Conservation (phyloP, 2,888 invertebrate species). For the Embidobia sp. region DNA sequence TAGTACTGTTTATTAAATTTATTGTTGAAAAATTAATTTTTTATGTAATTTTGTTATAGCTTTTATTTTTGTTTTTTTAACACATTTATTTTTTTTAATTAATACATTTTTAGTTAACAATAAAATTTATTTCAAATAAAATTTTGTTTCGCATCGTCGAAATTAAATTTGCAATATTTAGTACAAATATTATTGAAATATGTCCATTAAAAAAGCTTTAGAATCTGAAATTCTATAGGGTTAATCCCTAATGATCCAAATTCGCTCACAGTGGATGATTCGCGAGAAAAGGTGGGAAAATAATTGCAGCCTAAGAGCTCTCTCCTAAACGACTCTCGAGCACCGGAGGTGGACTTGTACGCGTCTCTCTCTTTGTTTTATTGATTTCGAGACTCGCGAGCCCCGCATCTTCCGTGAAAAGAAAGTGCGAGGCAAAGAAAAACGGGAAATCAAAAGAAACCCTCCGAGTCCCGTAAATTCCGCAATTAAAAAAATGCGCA, state of each 20-base stretch:
- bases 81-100: too few relatives aligned
- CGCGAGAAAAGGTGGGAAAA: slow-evolving; percentile 50
- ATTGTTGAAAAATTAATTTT: too few relatives aligned
- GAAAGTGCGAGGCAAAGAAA: slow-evolving; percentile 16
- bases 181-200: too few relatives aligned
- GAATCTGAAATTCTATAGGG: slow-evolving; percentile 6
- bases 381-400: slow-evolving; percentile 51
- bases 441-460: not conserved
- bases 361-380: slow-evolving; percentile 59
- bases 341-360: slow-evolving; percentile 29
- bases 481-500: slow-evolving; percentile 6
- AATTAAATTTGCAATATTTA: too few relatives aligned
- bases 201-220: slow-evolving; percentile 6
- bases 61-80: too few relatives aligned
- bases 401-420: slow-evolving; percentile 30
- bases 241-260: slow-evolving; percentile 45
- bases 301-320: slow-evolving; percentile 56
- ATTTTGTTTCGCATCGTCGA: too few relatives aligned
- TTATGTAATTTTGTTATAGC: too few relatives aligned
- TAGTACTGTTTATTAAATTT: too few relatives aligned
- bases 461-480: not conserved
- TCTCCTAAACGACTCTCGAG: slow-evolving; percentile 55
- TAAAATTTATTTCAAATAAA: too few relatives aligned
- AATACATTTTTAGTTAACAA: too few relatives aligned
- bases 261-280: slow-evolving; percentile 30